These are phyloP conservation scores for Harpagus bidentatus DNA, from an alignment of 2,113 vertebrate species.

Conservation along the genomic window DNA sequence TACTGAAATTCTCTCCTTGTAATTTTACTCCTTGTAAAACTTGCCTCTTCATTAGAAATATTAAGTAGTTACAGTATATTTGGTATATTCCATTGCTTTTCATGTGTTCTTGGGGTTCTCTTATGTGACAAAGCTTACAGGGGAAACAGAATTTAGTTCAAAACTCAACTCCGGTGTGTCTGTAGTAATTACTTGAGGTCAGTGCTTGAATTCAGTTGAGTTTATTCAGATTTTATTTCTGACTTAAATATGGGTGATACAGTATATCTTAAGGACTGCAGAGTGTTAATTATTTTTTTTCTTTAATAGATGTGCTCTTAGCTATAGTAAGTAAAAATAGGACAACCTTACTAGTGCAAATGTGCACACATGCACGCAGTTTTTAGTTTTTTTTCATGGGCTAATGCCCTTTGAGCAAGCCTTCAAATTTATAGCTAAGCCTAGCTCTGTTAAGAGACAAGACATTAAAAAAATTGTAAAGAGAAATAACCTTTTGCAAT, in stretches of 20 bases:
- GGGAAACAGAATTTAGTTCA: background rate
- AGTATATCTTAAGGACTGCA: background rate
- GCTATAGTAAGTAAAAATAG: conserved; percentile 17
- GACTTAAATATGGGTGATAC: background rate
- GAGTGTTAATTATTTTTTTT: background rate
- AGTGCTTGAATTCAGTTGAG: background rate
- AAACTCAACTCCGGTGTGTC: background rate
- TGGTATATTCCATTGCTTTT: conserved; percentile 53
- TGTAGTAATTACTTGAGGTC: background rate
- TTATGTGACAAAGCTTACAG: background rate
- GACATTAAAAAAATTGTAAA: conserved; percentile 19
- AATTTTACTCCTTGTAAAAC: conserved; percentile 13
- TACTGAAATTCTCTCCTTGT: background rate
- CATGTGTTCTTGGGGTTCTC: background rate
- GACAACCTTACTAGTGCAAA: background rate
- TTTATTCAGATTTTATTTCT: conserved; percentile 6
- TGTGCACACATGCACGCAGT: background rate
- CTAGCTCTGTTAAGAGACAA: conserved; percentile 27
- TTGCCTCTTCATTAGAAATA: background rate
- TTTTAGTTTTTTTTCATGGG: background rate
- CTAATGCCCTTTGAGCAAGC: conserved; percentile 34
- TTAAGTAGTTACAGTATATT: background rate
- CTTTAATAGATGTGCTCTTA: background rate
- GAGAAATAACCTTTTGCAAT: conserved; percentile 61
- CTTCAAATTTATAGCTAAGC: conserved; percentile 48